phyloP scores from a whole-genome alignment of 1,140 invertebrate species.

The Zaprionus camerounensis region DNA sequence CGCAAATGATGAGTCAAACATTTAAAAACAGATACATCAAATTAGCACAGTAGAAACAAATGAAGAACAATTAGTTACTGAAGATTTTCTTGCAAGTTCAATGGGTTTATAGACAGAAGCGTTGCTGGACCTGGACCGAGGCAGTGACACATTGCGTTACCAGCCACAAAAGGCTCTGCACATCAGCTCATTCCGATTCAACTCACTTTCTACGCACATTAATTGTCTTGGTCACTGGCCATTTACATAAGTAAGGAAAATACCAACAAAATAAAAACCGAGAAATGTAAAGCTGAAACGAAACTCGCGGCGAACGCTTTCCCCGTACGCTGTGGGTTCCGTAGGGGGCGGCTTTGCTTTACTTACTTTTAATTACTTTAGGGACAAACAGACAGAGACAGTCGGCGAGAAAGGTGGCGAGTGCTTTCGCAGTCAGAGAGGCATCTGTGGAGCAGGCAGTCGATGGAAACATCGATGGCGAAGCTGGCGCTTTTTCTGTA shows the following conservation, averaged over 20 bases:
- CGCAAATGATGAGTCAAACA: slow-evolving; percentile 9
- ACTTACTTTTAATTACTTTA: slow-evolving; percentile 82
- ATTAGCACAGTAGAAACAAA: slow-evolving; percentile 30
- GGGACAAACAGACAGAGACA: slow-evolving; percentile 66
- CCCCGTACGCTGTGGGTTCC: slow-evolving; percentile 6
- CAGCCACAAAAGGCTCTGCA: slow-evolving; percentile 8
- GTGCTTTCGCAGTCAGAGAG: neutral
- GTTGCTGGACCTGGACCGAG: neutral
- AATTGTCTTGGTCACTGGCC: slow-evolving; percentile 71
- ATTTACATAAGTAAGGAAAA: slow-evolving; percentile 70
- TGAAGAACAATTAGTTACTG: slow-evolving; percentile 24
- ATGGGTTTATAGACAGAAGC: slow-evolving; percentile 36
- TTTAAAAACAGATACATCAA: slow-evolving; percentile 18
- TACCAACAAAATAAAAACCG: neutral
- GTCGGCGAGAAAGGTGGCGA: slow-evolving; percentile 24
- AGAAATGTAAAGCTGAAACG: slow-evolving; percentile 13
- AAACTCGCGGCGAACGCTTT: slow-evolving; percentile 47
- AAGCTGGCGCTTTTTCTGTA: slow-evolving; percentile 32
- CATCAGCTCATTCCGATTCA: slow-evolving; percentile 70
- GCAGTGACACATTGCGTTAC: neutral
- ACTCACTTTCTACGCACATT: slow-evolving; percentile 70
- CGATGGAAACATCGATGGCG: slow-evolving; percentile 37
- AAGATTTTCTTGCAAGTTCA: slow-evolving; percentile 62
- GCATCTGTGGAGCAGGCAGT: slow-evolving; percentile 10
- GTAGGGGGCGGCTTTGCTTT: slow-evolving; percentile 57